A percentile compares a stretch with the other conserved stretches of the same genome.
phyloP scores from a whole-genome alignment of 2,888 invertebrate genomes.

The Anoncus sp. region DNA sequence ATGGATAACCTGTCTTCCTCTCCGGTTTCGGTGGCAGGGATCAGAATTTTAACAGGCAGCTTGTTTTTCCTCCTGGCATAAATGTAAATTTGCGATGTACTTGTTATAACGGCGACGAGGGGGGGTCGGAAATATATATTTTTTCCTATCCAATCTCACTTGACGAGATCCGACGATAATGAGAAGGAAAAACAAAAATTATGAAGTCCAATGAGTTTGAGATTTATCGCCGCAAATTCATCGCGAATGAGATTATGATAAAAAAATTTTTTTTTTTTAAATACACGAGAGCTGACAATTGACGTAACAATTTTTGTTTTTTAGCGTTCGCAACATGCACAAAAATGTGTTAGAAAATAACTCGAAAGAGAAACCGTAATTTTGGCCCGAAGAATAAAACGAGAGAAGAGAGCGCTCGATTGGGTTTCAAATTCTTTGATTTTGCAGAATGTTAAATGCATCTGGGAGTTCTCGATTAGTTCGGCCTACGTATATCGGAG shows the following conservation, averaged over 20 bases:
- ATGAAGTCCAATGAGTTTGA: neutral
- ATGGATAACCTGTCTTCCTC: constrained; percentile 80
- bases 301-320: neutral
- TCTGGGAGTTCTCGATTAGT: constrained; percentile 10
- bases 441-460: no score
- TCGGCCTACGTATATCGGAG: constrained; percentile 2
- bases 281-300: constrained; percentile 8
- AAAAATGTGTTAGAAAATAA: constrained; percentile 39
- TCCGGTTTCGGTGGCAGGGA: constrained; percentile 79
- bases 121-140: constrained; percentile 24
- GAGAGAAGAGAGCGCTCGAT: constrained; percentile 21
- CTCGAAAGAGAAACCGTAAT: constrained; percentile 9
- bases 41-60: constrained; percentile 82
- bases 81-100: constrained; percentile 71
- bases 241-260: neutral
- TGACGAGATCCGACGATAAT: neutral
- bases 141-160: constrained; percentile 8
- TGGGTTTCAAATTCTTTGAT: constrained; percentile 58
- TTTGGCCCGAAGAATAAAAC: neutral
- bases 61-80: constrained; percentile 82
- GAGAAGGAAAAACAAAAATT: neutral
- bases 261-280: neutral
- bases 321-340: constrained; percentile 37
- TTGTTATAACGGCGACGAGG: constrained; percentile 32
- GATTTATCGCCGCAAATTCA: neutral